phyloP scores from a whole-genome alignment of 2,797 vertebrate species.

The Pangasius sanitwongsei region DNA sequence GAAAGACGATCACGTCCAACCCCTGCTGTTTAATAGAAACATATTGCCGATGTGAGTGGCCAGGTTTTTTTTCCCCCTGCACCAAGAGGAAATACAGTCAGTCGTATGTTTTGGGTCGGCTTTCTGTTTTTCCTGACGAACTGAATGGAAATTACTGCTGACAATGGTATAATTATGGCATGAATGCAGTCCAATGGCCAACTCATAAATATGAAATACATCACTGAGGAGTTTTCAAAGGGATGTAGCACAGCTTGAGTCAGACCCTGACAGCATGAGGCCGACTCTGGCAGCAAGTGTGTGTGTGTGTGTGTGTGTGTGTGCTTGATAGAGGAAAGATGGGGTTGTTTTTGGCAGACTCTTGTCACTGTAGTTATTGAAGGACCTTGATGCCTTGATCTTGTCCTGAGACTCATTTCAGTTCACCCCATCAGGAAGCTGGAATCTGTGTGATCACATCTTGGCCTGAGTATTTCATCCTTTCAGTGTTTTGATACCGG shows the following conservation, averaged over 20 bases:
- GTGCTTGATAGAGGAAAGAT: neutral
- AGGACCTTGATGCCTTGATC: slow-evolving; percentile 47
- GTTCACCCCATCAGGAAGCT: slow-evolving; percentile 12
- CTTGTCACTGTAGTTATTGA: slow-evolving; percentile 47
- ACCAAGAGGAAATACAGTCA: slow-evolving; percentile 38
- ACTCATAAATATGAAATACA: slow-evolving; percentile 58
- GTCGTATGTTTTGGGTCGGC: slow-evolving; percentile 43
- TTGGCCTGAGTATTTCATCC: neutral
- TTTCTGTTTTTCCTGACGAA: slow-evolving; percentile 51
- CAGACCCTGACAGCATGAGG: slow-evolving; percentile 56
- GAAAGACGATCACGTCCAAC: slow-evolving; percentile 42
- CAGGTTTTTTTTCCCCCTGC: neutral
- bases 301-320: slow-evolving; percentile 8
- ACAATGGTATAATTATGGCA: slow-evolving; percentile 58
- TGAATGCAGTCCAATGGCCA: slow-evolving; percentile 52
- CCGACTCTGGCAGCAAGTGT: slow-evolving; percentile 33
- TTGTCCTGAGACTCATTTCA: slow-evolving; percentile 29
- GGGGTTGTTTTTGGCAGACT: slow-evolving; percentile 44
- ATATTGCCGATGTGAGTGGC: slow-evolving; percentile 38
- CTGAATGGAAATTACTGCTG: slow-evolving; percentile 55
- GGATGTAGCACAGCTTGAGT: slow-evolving; percentile 50
- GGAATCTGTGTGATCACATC: slow-evolving; percentile 35
- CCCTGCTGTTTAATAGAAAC: slow-evolving; percentile 46
- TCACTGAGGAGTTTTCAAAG: slow-evolving; percentile 57
- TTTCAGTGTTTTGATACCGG: neutral